phyloP scores from a whole-genome alignment of 30 jellyfish, hydroid and myxozoan genomes.

The Aurelia coerulea region DNA sequence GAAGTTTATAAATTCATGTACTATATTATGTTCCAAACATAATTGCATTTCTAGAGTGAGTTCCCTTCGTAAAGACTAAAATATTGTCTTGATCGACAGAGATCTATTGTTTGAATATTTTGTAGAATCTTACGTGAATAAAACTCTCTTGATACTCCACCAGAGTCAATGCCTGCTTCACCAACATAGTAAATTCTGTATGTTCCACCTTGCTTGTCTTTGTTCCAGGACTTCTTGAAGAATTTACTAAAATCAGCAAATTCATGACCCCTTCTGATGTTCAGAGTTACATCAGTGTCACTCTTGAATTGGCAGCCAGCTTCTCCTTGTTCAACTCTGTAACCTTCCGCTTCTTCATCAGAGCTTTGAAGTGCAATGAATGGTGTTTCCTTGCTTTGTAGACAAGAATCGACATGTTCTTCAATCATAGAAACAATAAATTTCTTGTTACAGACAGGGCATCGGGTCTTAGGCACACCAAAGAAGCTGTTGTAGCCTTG shows the following conservation, averaged over 20 bases:
- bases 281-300: not conserved
- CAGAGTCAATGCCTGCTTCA: constrained; percentile 66
- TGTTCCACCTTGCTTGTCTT: constrained; percentile 19
- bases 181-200: constrained; percentile 23
- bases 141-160: constrained; percentile 68
- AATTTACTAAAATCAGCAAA: constrained; percentile 27
- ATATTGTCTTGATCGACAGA: no score
- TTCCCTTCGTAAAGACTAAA: not conserved
- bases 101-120: no score
- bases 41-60: not conserved
- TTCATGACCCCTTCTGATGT: constrained; percentile 6
- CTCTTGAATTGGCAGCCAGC: not conserved
- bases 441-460: constrained; percentile 31
- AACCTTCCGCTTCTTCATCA: not conserved
- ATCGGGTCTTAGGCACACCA: constrained; percentile 11
- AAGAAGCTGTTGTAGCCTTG: constrained; percentile 1
- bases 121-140: constrained; percentile 37
- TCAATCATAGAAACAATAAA: constrained; percentile 8
- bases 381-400: constrained; percentile 24
- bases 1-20: no score
- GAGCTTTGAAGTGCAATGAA: constrained; percentile 19
- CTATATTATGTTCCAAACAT: no score
- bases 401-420: constrained; percentile 25
- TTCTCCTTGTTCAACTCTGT: constrained; percentile 9
- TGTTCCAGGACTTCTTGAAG: constrained; percentile 47